Conservation (phyloP, 1,140 invertebrate species). For the Pseudomyrmex flavicornis region DNA sequence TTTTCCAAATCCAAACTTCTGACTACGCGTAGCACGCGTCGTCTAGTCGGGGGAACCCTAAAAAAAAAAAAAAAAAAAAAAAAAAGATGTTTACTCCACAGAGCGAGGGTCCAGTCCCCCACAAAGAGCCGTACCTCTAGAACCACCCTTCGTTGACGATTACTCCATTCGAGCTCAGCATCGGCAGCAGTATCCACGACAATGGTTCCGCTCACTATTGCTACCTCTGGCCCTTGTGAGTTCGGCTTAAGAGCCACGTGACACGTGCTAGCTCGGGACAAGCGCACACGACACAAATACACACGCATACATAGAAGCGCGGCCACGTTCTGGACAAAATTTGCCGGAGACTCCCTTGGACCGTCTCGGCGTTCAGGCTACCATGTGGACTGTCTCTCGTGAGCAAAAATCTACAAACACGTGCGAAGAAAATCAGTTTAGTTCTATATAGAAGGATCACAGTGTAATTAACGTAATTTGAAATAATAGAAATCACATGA, state of each 20-base stretch:
- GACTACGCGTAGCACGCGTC: neutral
- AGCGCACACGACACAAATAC: neutral
- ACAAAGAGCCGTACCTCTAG: slow-evolving; percentile 73
- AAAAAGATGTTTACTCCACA: slow-evolving; percentile 84
- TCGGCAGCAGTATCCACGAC: slow-evolving; percentile 32
- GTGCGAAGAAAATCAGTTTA: neutral
- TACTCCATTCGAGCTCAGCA: slow-evolving; percentile 34
- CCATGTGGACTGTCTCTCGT: slow-evolving; percentile 30
- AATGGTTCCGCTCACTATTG: slow-evolving; percentile 36
- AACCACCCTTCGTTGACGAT: slow-evolving; percentile 77
- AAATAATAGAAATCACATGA: too few relatives aligned
- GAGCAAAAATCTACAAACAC: slow-evolving; percentile 9
- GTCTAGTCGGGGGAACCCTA: neutral
- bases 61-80: slow-evolving; percentile 7
- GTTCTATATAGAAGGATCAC: too few relatives aligned
- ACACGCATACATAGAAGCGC: neutral
- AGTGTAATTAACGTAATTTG: too few relatives aligned
- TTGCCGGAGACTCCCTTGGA: slow-evolving; percentile 49
- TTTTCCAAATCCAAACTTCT: neutral
- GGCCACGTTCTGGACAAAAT: slow-evolving; percentile 33
- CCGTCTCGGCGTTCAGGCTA: slow-evolving; percentile 15
- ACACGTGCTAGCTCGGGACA: slow-evolving; percentile 46
- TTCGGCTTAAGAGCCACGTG: slow-evolving; percentile 63
- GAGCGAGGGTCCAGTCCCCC: slow-evolving; percentile 79
- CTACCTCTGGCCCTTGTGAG: slow-evolving; percentile 60